Evolutionary conservation across 2,888 invertebrate species (phyloP), one percentile per base, ranked within the genome.

Genomic region (Pyrocoelia pectoralis): DNA sequence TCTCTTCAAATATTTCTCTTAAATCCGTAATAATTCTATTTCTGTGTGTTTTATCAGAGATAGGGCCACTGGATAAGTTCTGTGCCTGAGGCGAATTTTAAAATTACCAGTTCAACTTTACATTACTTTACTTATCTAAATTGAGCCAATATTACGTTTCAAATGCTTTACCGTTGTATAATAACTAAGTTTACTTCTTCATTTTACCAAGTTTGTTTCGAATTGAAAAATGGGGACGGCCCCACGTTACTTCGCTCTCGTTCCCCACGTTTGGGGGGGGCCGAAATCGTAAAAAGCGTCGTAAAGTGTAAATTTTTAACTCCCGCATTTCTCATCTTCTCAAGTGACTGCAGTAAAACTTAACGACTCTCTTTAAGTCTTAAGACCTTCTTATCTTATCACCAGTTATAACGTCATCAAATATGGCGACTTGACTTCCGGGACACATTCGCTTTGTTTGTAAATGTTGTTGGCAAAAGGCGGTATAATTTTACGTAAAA

Each of bases 81-180:
- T 75, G 73, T 72, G 77, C 79, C 78, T 73, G 76, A 76, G 80
- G 81, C 79, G 77, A 77, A 80, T 80, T 80, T 81, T 80, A 80
- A 80, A 81, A 81, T 80, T 81, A 76, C 77, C 78, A 71, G 76
- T 75, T 77, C 74, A 80, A 80, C 80, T 80, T 80, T 79, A 78
- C 78, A 79, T 80, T 79, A 79, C 79, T 80, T 79, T 78, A 80
- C 80, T 80, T 80, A 80, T 80, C 80, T 80, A 80, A 79, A 80
- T 80, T 78, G 79, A 78, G 76, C 78, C 77, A 76, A 78, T 79
- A 79, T 79, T 78, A 74, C 76, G 73, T 73, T 76, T 73, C 73
- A 67, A 76, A 78, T 77, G 78, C 77, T 79, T 79, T 78, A 78
- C 75, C 72, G 76, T 76, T 75, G 74, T 74, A 74, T 76, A 76